Evolutionary conservation across 2,113 vertebrate genomes (phyloP).

Genomic region (Nycticorax nycticorax): DNA sequence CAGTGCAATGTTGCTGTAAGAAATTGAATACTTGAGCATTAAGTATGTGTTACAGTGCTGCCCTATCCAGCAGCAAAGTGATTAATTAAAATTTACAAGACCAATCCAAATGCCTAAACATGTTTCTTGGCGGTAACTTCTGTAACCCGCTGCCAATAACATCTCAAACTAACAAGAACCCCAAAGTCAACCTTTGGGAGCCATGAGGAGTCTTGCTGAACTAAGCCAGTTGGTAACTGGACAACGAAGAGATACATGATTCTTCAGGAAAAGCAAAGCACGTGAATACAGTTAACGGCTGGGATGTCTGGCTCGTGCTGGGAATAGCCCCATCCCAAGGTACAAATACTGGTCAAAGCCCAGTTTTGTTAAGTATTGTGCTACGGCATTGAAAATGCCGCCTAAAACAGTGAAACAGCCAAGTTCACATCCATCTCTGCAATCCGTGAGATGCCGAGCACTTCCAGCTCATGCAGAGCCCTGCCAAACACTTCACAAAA

Average conservation of each 20-base stretch:
- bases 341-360: not conserved
- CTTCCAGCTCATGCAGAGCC: not conserved
- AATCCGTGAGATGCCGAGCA: not conserved
- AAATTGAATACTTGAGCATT: not conserved
- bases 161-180: not conserved
- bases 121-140: not conserved
- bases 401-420: not conserved
- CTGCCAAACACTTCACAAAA: not conserved
- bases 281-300: not conserved
- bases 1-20: not conserved
- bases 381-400: not conserved
- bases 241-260: rapidly evolving
- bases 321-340: not conserved
- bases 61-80: not conserved
- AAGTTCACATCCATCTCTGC: not conserved
- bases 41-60: not conserved
- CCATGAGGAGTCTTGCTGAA: not conserved
- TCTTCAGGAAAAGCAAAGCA: not conserved
- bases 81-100: not conserved
- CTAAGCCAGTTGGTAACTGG: not conserved
- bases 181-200: constrained; percentile 36
- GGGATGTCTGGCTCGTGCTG: not conserved
- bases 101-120: not conserved
- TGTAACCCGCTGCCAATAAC: not conserved
- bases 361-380: not conserved